Evolutionary conservation across 92 coral and sea anemone species (phyloP), one percentile per base, ranked within the genome.

Genomic region (Bergia sp.): DNA sequence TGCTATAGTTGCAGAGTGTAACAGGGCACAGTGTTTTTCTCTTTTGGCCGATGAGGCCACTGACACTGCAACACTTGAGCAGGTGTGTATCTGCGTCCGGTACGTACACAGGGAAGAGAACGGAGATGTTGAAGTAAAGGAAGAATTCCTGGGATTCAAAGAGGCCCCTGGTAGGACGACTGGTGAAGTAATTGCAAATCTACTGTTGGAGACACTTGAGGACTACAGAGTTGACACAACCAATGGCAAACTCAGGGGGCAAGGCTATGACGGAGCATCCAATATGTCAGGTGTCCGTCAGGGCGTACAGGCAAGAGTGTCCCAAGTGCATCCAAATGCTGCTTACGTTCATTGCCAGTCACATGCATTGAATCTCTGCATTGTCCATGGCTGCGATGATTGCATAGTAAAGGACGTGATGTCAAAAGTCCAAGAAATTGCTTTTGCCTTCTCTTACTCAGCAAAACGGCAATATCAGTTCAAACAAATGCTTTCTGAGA

Each of bases 391-490:
- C 84, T 80, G 72, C 72, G 84, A 80, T 37, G 45, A 55, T 80
- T 4, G 84, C 84, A 53, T 80, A 23, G 44, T 50, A 53, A 80
- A 53, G 71, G 84, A 80, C 84, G 45, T 66, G 77, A 65, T 82
- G 77, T 82, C 87, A 43, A 67, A 67, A 84, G 79, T 84, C 66
- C 79, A 84, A 47, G 87, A 84, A 73, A 67, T 67, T 84, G 79
- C 64, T 67, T 67, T 84, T 84, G 87, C 78, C 86, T 82, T 82
- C 49, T 82, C 86, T 82, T 82, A 61, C 86, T 82, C 86, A 82
- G 86, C 86, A 61, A 84, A 84, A 49, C 64, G 64, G 11, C 77
- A 84, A 47, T 84, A 84, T 73, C 87, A 84, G 79, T 84, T 84
- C 87, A n/a, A 67, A 49, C 42, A 69, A 73, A 84, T 43, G 79